Evolutionary conservation across 1,140 invertebrate species (phyloP), one percentile per base, ranked within the genome.

Genomic region (Microplitis demolitor): DNA sequence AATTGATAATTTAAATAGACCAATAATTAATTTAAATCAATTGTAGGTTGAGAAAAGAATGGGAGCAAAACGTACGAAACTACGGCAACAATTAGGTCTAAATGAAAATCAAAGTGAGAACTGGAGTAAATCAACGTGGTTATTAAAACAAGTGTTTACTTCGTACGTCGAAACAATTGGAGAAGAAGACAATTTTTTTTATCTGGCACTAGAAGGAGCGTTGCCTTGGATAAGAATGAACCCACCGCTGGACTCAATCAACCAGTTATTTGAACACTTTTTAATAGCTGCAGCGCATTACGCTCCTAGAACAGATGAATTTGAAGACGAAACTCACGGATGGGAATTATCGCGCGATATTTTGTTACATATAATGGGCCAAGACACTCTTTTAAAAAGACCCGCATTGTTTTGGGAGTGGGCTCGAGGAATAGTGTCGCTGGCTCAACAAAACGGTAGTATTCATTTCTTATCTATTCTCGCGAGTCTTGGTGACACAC

Each of bases 291-390:
- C 82, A 11, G 31, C 73, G 4, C 78, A 80, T 63, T 87, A 84
- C 71, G 74, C 82, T 6, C 79, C 81, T 1, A 77, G 83, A 33
- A 63, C 39, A 33, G 73, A 76, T 9, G 61, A 60, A 2, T 78
- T 81, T 0, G 72, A 77, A 0, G 80, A 85, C 5, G 76, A 74
- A 71, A 50, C 39, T 0, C 79, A 72, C 56, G 79, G 76, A 4
- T 87, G 84, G 78, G 83, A 85, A 16, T 39, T 82, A 2, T 74
- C 81, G 0, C 80, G 83, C 69, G 85, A 87, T 54, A 85, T 85
- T 66, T 69, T 87, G 6, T 82, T 77, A 0, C 76, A 76, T 56
- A 75, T 82, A 4, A 56, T 86, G 9, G 83, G 79, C 0, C 80
- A 83, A 66, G 50, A 53, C 0, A 81, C 83, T 0, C 73, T 87